Evolutionary conservation across 2,113 vertebrate species (phyloP).

Genomic region (Silurus meridionalis): DNA sequence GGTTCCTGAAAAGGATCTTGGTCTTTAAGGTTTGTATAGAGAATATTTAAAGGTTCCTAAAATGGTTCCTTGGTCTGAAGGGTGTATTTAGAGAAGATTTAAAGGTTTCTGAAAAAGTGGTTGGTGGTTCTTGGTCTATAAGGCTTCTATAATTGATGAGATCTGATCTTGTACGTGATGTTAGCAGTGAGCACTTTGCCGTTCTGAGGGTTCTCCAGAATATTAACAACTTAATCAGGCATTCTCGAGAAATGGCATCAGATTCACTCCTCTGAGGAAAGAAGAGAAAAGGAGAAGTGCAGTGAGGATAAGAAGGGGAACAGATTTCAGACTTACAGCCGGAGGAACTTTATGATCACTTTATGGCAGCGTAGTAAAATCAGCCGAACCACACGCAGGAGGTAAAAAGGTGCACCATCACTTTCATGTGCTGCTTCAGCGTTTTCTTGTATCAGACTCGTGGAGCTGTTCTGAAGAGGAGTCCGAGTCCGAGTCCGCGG

Average conservation of each 20-base stretch:
- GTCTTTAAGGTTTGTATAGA: neutral
- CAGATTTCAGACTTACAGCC: neutral
- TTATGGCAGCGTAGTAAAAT: constrained; percentile 96
- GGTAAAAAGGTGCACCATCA: constrained; percentile 91
- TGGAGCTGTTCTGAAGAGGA: constrained; percentile 91
- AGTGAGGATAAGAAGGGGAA: neutral
- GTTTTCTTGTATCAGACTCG: constrained; percentile 93
- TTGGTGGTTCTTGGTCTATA: too few species aligned
- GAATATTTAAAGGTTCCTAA: neutral
- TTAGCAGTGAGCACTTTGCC: constrained; percentile 87
- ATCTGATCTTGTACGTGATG: constrained; percentile 90
- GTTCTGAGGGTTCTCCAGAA: constrained; percentile 84
- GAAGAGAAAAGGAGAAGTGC: constrained; percentile 20
- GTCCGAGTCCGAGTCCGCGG: constrained; percentile 71
- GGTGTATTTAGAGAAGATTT: neutral
- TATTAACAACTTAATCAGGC: constrained; percentile 76
- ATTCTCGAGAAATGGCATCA: constrained; percentile 84
- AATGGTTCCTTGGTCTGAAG: neutral
- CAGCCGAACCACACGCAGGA: constrained; percentile 91
- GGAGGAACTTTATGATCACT: constrained; percentile 76
- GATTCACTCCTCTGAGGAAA: constrained; percentile 79
- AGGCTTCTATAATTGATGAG: too few species aligned
- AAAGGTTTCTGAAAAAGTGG: too few species aligned
- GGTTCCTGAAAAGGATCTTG: neutral
- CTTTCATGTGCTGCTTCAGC: constrained; percentile 96